phyloP scores from a whole-genome alignment of 2,113 vertebrate species.

The Labrus mixtus region DNA sequence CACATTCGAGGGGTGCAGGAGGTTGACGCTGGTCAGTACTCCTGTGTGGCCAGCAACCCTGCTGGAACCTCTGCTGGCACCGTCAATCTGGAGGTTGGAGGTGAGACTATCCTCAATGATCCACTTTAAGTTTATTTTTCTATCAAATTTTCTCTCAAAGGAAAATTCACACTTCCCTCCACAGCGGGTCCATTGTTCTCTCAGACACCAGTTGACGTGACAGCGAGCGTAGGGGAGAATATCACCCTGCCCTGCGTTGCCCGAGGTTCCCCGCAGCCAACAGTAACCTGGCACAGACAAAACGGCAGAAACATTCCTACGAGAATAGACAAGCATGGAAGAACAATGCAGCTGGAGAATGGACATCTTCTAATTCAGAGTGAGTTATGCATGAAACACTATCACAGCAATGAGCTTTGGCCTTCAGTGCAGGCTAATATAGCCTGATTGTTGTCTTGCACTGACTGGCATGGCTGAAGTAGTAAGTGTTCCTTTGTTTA shows the following conservation, averaged over 20 bases:
- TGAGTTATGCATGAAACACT: conserved; percentile 80
- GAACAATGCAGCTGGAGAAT: conserved; percentile 70
- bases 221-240: conserved; percentile 80
- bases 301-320: conserved; percentile 77
- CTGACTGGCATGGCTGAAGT: conserved; percentile 29
- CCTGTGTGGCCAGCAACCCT: conserved; percentile 86
- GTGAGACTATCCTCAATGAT: conserved; percentile 80
- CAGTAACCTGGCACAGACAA: conserved; percentile 84
- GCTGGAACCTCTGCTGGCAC: conserved; percentile 76
- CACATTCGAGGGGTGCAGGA: conserved; percentile 83
- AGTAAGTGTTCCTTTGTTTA: background rate
- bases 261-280: conserved; percentile 82
- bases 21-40: conserved; percentile 86
- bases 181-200: conserved; percentile 87
- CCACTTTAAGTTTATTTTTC: conserved; percentile 12
- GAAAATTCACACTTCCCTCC: conserved; percentile 24
- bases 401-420: conserved; percentile 8
- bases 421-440: conserved; percentile 4
- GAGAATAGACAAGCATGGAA: conserved; percentile 27
- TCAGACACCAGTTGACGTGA: conserved; percentile 79
- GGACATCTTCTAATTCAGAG: conserved; percentile 87
- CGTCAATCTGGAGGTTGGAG: conserved; percentile 86
- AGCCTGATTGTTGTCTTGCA: conserved; percentile 17
- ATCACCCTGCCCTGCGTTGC: conserved; percentile 83
- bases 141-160: conserved; percentile 18